A percentile compares a stretch with the other conserved stretches of the same genome.
Evolutionary conservation across 2,888 invertebrate genomes (phyloP).

Genomic region (Keiferia lycopersicella): DNA sequence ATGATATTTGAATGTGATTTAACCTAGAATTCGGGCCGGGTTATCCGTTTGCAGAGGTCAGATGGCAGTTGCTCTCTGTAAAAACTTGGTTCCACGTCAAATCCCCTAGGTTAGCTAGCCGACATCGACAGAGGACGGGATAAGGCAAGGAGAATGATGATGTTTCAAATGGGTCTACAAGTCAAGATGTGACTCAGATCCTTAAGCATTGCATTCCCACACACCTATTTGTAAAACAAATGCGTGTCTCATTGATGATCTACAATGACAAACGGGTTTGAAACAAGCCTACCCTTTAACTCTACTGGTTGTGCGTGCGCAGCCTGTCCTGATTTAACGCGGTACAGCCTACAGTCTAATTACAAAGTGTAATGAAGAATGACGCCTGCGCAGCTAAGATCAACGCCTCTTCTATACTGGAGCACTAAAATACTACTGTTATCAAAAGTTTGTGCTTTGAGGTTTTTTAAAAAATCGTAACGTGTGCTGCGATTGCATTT

Average conservation of each 20-base stretch:
- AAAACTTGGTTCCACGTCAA: no score
- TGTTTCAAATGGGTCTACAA: no score
- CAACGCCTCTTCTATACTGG: constrained; percentile 43
- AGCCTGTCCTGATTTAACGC: constrained; percentile 70
- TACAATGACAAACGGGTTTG: constrained; percentile 15
- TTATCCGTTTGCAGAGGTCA: no score
- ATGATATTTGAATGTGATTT: no score
- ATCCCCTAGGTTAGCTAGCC: no score
- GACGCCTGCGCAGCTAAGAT: constrained; percentile 45
- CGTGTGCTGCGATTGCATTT: no score
- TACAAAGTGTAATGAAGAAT: constrained; percentile 77
- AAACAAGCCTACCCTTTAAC: background rate
- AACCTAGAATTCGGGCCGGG: no score
- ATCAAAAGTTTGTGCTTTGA: background rate
- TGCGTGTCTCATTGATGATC: background rate
- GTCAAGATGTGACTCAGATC: no score
- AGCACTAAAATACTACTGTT: constrained; percentile 22
- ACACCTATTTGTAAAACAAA: constrained; percentile 2
- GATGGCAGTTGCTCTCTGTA: no score
- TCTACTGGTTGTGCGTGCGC: background rate
- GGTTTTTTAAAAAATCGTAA: no score
- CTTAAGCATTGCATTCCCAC: background rate
- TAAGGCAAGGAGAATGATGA: no score
- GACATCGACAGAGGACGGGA: no score
- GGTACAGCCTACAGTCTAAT: constrained; percentile 71